Evolutionary conservation across 1,140 invertebrate species (phyloP).

Genomic region (Meloidogyne chitwoodi): DNA sequence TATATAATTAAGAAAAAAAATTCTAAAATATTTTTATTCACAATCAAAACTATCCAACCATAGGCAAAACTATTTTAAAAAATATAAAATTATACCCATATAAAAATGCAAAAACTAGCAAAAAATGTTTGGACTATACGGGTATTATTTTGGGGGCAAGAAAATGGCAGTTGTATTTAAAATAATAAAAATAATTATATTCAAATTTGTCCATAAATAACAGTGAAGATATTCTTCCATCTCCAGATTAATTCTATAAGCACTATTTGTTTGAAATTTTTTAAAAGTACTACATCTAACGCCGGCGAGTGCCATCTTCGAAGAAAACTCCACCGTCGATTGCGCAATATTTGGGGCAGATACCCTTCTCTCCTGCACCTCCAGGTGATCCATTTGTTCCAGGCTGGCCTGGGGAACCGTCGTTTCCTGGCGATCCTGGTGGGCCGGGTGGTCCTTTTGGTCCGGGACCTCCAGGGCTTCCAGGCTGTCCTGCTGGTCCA

Average conservation of each 20-base stretch:
- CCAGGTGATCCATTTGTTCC: constrained; percentile 34
- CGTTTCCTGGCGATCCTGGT: constrained; percentile 43
- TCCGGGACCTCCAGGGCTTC: constrained; percentile 30
- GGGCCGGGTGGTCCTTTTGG: constrained; percentile 36
- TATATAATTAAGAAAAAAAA: no score
- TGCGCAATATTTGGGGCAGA: constrained; percentile 57
- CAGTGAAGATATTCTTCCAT: not conserved
- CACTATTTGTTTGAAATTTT: not conserved
- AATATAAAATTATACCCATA: not conserved
- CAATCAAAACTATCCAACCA: not conserved
- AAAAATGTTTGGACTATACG: not conserved
- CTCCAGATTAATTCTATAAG: not conserved
- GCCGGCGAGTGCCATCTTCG: constrained; percentile 54
- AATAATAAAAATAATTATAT: not conserved
- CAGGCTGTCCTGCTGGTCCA: constrained; percentile 40
- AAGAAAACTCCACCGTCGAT: constrained; percentile 59
- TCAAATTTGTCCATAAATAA: not conserved
- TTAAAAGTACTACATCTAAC: constrained; percentile 18
- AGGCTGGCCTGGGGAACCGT: constrained; percentile 41
- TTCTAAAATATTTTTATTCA: not conserved
- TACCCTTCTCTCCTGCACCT: constrained; percentile 52
- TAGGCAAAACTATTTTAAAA: not conserved
- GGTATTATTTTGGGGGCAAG: not conserved
- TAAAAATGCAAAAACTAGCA: not conserved
- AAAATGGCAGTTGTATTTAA: not conserved